Base-by-base conservation (phyloP, 2,888 invertebrate genomes). In the Spodoptera exigua region DNA sequence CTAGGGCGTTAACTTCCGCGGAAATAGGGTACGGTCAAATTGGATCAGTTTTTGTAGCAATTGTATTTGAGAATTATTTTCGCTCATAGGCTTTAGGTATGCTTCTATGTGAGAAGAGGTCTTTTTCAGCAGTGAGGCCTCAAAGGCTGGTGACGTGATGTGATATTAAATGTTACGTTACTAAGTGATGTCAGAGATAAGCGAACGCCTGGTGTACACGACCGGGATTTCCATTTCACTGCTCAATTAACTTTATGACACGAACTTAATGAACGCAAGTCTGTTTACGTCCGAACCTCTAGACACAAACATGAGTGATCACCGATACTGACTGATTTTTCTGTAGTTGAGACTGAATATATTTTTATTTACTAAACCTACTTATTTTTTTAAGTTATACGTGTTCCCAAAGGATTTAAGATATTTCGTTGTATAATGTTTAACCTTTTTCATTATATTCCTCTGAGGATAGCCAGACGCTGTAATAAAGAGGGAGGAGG, bases 221-320 rank as follows among this genome's bases (percentile, higher is more conserved):
- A 18, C 17, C 12, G 34, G 27, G 18, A 59, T 55, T 40, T 18
- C 39, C 12, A 54, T 44, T 71, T 68, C 52, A 69, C 59, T 13
- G 66, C 71, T 65, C 71, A 58, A 59, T 70, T 51, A 70, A 65
- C 2, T 68, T 68, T 68, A 70, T 37, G 66, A 37, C 46, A 58
- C 53, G 37, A 39, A 41, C 21, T 34, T 47, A 68, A 70, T 47
- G 32, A 68, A 58, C 53, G 36, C 21, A 40, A 34, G 41, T 27
- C 57, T 61, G 44, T 63, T 70, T 70, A 47, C 45, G 48, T 16
- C 58, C 39, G 47, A 35, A 48, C 34, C 5, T 34, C 0, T 12
- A 47, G 51, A 39, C 36, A 44, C 59, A 45, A 58, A 58, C 13
- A 44, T 47, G n/a, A 41, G 18, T 10, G 27, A 27, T 1, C 27